Evolutionary conservation across 2,113 vertebrate genomes (phyloP).

Genomic region (Rhinolophus ferrumequinum): DNA sequence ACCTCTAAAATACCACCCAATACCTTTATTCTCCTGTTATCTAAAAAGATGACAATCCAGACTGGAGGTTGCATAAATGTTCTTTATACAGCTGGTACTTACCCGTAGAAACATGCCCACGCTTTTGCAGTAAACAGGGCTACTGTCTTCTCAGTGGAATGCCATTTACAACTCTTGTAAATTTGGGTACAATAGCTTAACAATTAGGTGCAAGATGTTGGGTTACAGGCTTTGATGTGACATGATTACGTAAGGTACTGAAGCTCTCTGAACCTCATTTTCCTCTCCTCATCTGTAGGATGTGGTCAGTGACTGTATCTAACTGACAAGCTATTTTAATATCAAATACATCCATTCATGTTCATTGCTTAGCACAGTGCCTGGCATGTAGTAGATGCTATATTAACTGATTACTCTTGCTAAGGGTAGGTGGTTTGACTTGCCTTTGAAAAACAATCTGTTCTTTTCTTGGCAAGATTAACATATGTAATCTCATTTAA

Average conservation of each 20-base stretch:
- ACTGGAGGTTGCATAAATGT: background rate
- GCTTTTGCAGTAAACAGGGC: background rate
- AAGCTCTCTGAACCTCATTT: background rate
- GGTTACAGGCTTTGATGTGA: background rate
- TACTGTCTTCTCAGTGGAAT: background rate
- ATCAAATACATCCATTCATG: background rate
- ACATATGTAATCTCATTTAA: background rate
- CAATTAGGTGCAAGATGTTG: background rate
- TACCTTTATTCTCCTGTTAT: background rate
- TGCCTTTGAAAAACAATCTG: conserved; percentile 18
- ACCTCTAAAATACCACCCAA: background rate
- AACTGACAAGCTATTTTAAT: background rate
- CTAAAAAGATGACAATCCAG: background rate
- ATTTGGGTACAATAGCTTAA: background rate
- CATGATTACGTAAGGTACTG: background rate
- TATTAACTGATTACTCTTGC: background rate
- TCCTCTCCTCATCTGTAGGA: background rate
- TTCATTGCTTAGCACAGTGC: background rate
- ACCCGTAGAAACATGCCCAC: background rate
- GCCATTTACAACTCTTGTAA: background rate
- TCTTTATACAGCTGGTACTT: background rate
- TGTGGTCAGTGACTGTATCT: background rate
- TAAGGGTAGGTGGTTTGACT: background rate
- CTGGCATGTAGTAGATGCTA: background rate
- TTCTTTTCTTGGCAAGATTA: background rate